Evolutionary conservation across 2,113 vertebrate species (phyloP).

Genomic region (Struthio camelus): DNA sequence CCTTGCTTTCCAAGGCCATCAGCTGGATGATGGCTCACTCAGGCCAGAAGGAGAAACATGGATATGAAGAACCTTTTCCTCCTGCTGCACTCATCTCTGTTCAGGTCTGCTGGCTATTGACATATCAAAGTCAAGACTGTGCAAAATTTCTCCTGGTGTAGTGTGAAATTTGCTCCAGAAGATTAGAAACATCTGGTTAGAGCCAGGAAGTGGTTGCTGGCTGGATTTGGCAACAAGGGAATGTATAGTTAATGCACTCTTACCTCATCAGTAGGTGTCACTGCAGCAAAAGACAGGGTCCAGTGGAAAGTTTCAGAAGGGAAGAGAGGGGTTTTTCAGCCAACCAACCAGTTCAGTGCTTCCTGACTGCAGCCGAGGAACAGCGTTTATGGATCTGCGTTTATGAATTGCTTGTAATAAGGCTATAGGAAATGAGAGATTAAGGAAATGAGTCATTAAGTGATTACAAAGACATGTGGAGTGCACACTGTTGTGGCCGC

Average conservation of each 20-base stretch:
- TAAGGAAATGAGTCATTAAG: conserved; percentile 79
- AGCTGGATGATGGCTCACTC: not conserved
- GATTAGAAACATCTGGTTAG: conserved; percentile 68
- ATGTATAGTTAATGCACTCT: conserved; percentile 43
- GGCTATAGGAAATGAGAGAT: conserved; percentile 76
- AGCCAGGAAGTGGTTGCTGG: conserved; percentile 71
- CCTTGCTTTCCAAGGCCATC: not conserved
- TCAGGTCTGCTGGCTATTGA: not conserved
- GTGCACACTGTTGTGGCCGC: conserved; percentile 70
- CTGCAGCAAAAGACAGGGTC: conserved; percentile 70
- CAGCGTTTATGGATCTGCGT: conserved; percentile 59
- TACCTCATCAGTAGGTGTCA: conserved; percentile 76
- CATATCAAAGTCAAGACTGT: not conserved
- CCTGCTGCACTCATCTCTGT: not conserved
- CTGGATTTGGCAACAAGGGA: conserved; percentile 59
- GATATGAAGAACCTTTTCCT: not conserved
- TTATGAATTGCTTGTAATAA: conserved; percentile 75
- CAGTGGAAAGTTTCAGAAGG: conserved; percentile 61
- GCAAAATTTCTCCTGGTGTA: conserved; percentile 13
- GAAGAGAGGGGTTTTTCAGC: conserved; percentile 42
- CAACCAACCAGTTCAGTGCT: conserved; percentile 65
- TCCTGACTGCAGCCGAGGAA: conserved; percentile 64
- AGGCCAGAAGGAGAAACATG: not conserved
- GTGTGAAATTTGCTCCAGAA: conserved; percentile 62
- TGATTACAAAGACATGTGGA: conserved; percentile 78